Evolutionary conservation across 2,797 vertebrate species (phyloP), one percentile per base, ranked within the genome.

Genomic region (Botia almorhae): DNA sequence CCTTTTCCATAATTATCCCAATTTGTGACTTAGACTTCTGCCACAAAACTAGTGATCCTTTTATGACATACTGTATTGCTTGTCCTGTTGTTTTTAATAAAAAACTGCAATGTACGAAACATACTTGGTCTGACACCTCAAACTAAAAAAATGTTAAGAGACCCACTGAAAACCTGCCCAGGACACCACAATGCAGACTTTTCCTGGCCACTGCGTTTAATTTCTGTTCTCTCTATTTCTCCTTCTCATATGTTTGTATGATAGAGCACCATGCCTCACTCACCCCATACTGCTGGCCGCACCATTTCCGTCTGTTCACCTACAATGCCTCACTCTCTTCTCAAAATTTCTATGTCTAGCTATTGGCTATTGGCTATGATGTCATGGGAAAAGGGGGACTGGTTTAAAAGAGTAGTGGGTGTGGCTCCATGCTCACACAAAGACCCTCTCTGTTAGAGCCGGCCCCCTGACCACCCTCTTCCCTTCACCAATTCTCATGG

Each of bases 331-430:
- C 50, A 29, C 73, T 81, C 76, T 75, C 69, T 85, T 82, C 76
- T 84, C 68, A 56, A 86, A 94, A 87, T 87, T 94, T 82, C 87
- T 74, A 53, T 26, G 88, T 85, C 85, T 93, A 87, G 63, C 87
- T 87, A 87, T 85, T 91, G 88, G 29, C 29, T 29, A 4, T 29
- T 29, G 29, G 87, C 86, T 87, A 91, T 96, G 95, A 97, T 94
- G 95, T 96, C 96, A 98, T 86, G 78, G 73, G 72, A 82, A 84
- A 88, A 89, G 87, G 84, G 86, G 73, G 81, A 82, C 29, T 76
- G 91, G 86, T 43, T 84, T 86, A 74, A 76, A 69, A 73, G 19
- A 73, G 63, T 69, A 83, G 73, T 71, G 76, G 81, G 79, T 74
- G 84, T 76, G 74, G 80, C 88, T 79, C 65, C 58, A 19, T 86